Evolutionary conservation across 2,888 invertebrate species (phyloP).

Genomic region (Rhingia campestris): DNA sequence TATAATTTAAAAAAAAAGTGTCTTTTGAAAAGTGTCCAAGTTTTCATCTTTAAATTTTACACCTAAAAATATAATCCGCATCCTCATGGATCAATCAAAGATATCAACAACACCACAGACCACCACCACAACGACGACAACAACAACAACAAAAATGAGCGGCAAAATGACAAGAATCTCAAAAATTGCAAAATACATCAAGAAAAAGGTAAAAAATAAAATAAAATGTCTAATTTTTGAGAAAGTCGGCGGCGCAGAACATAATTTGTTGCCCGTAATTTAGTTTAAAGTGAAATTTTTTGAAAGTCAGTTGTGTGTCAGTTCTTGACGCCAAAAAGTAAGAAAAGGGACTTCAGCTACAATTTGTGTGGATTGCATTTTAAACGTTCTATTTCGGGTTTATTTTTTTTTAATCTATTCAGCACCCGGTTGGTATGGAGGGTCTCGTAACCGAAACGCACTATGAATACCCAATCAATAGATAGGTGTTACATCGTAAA

Average conservation of each 20-base stretch:
- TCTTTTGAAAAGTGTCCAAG: constrained; percentile 38
- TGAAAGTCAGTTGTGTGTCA: constrained; percentile 22
- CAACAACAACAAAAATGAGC: constrained; percentile 77
- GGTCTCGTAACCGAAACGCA: constrained; percentile 33
- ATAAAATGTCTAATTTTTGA: constrained; percentile 1
- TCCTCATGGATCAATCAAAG: constrained; percentile 61
- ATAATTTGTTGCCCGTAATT: background rate
- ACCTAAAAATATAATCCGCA: constrained; percentile 22
- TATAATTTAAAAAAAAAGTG: background rate
- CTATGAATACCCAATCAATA: constrained; percentile 37
- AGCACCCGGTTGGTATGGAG: background rate
- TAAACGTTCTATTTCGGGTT: background rate
- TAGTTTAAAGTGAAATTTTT: constrained; percentile 47
- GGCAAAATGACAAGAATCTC: constrained; percentile 81
- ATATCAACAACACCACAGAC: constrained; percentile 19
- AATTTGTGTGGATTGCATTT: constrained; percentile 27
- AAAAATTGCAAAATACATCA: constrained; percentile 82
- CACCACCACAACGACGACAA: constrained; percentile 27
- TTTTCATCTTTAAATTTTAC: background rate
- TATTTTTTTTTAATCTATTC: background rate
- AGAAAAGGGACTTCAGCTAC: background rate
- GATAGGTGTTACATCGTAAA: background rate
- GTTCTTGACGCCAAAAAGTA: constrained; percentile 17
- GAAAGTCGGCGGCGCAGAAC: background rate
- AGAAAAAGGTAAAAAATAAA: constrained; percentile 81